A percentile compares a stretch with the other conserved stretches of the same genome.
These are phyloP conservation scores for Microdon myrmicae DNA, from an alignment of 2,888 invertebrate species.

Conservation along the genomic window DNA sequence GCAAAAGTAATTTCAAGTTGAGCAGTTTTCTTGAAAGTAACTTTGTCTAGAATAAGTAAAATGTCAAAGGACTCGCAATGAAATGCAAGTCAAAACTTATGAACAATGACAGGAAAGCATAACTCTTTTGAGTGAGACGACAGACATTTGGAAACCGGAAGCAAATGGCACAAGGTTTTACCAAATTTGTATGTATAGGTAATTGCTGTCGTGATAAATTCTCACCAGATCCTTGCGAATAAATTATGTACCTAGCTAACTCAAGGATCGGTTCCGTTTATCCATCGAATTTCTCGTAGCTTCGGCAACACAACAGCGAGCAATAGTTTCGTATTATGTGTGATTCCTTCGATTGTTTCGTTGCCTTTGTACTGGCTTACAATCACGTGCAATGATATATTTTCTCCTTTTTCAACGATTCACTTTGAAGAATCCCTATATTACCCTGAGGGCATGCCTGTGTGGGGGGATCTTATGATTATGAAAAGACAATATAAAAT, in stretches of 20 bases:
- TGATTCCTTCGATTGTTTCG: too few relatives aligned
- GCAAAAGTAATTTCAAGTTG: conserved; percentile 44
- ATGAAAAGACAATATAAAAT: neutral
- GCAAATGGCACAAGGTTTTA: conserved; percentile 3
- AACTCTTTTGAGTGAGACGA: conserved; percentile 7
- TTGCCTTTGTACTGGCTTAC: too few relatives aligned
- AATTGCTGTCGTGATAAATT: too few relatives aligned
- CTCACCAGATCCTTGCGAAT: conserved; percentile 6
- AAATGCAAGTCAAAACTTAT: conserved; percentile 1
- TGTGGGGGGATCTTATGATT: conserved; percentile 17
- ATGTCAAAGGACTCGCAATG: conserved; percentile 33
- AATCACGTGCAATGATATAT: too few relatives aligned
- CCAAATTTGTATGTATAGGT: too few relatives aligned
- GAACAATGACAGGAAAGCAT: conserved; percentile 4
- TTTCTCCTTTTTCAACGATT: too few relatives aligned
- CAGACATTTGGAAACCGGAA: neutral
- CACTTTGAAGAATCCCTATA: too few relatives aligned
- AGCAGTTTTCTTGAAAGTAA: conserved; percentile 37
- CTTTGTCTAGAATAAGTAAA: conserved; percentile 27
- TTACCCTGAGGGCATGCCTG: conserved; percentile 15
- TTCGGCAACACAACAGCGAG: too few relatives aligned
- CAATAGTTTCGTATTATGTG: too few relatives aligned
- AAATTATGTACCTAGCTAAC: conserved; percentile 60
- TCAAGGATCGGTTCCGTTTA: conserved; percentile 70
- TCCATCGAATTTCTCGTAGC: conserved; percentile 72